Percentiles rank a stretch among this genome's conserved stretches.
phyloP scores from a whole-genome alignment of 2,888 invertebrate species.

The Ennomos fuscantarius region DNA sequence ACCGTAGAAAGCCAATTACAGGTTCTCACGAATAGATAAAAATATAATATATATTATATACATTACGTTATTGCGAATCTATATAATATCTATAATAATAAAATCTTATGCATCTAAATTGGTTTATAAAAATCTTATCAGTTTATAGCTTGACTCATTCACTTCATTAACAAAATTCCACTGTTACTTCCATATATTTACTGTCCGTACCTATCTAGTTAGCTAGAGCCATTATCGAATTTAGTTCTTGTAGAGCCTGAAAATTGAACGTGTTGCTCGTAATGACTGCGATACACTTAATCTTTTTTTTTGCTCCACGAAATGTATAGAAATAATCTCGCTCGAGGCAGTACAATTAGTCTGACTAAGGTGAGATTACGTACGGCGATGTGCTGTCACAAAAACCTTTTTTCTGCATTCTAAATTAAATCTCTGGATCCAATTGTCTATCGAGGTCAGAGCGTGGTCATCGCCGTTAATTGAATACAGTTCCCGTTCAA shows the following conservation, averaged over 20 bases:
- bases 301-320: conserved; percentile 50
- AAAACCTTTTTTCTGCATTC: conserved; percentile 51
- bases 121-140: not conserved
- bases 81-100: not conserved
- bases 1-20: no score
- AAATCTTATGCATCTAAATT: conserved; percentile 1
- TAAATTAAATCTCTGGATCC: conserved; percentile 44
- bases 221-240: conserved; percentile 16
- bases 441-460: conserved; percentile 54
- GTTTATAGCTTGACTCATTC: not conserved
- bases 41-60: no score
- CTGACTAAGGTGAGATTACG: conserved; percentile 58
- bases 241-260: conserved; percentile 17
- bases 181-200: not conserved
- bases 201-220: conserved; percentile 3
- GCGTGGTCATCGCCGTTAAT: conserved; percentile 53
- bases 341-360: conserved; percentile 66
- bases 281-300: conserved; percentile 48
- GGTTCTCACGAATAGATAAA: no score
- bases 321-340: conserved; percentile 53
- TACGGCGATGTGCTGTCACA: conserved; percentile 45
- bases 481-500: conserved; percentile 45
- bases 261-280: conserved; percentile 32
- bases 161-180: conserved; percentile 1
- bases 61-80: not conserved